Base-by-base conservation (phyloP, 1,140 invertebrate species). In the Cyrtorhinus lividipennis region DNA sequence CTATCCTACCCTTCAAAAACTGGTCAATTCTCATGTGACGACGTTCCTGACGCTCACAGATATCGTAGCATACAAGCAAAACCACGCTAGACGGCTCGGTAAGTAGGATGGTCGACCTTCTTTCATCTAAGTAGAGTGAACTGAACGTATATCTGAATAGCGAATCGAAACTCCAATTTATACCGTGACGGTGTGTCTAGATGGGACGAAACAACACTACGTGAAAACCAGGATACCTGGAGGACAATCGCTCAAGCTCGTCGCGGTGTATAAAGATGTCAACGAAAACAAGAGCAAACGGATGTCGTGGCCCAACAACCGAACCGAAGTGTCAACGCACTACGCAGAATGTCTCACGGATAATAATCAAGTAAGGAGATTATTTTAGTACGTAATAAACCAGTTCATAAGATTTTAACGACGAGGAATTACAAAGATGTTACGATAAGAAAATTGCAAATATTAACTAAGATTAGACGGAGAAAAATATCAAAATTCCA, bases 221-320 rank as follows among this genome's bases (percentile, higher is more conserved):
- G 75, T 73, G 23, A 77, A 77, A 66, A 76, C 75, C 2, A 75
- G 71, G 13, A 73, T 78, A 27, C 70, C 72, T 61, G 73, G 74
- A 5, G 76, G 76, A 2, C 74, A 77, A 63, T 72, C 77, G 44
- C 64, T 77, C 10, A 74, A 75, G 38, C 69, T 78, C 59, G 69
- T 77, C 26, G 77, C 77, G 15, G 74, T 78, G 5, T 77, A 77
- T 64, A 74, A 78, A 57, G 76, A 77, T 65, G 74, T 73, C n/a
- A 71, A 73, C 27, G 73, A 74, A 53, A 15, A 22, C 13, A 56
- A 62, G 27, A 65, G 62, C 24, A 68, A 68, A 53, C 27, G 67
- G 38, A 45, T 67, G 23, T 68, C 67, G 1, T 68, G 68, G 66
- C 67, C 67, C 56, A 27, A 66, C 23, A 63, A 68, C 15, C 65